Evolutionary conservation across 2,797 vertebrate genomes (phyloP), one percentile per base, ranked within the genome.

Genomic region (Australoheros facetus): DNA sequence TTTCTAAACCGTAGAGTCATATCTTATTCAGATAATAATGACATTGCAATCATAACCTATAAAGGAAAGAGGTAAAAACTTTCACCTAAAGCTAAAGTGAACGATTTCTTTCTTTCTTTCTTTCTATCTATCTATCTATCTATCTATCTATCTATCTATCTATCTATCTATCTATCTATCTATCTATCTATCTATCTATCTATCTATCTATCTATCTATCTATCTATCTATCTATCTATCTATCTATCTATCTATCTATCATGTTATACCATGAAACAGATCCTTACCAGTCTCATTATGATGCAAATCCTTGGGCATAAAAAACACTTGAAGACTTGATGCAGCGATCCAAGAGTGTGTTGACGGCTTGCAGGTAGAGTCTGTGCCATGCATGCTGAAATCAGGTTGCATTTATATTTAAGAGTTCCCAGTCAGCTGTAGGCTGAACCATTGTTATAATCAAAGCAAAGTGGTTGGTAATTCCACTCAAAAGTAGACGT

Each of bases 331-430:
- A 78, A 73, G 55, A 81, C 75, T 51, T 58, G 69, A 71, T n/a
- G 74, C 19, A 45, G 66, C 39, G 78, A 74, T 79, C 62, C 80
- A 83, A 74, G 58, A 83, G 78, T 66, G 80, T 75, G 81, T 79
- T 90, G 87, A 87, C 72, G 86, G 80, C 77, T 86, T 57, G 83
- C 92, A 94, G 91, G 90, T 92, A 91, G 56, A 79, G 56, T 75
- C 71, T 82, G 84, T 75, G 80, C 80, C 80, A 74, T 74, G 83
- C 77, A 42, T 55, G 79, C 79, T 85, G 60, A 84, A 87, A 85
- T 75, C 84, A 89, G 76, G 79, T 57, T 87, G 83, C 62, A 56
- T 85, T 87, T 73, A 73, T 75, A 34, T 89, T 90, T 89, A 91
- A 39, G 88, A 87, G 81, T 77, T 74, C 80, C 1, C 77, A 84